Evolutionary conservation across 2,797 vertebrate genomes (phyloP).

Genomic region (Falco cherrug): DNA sequence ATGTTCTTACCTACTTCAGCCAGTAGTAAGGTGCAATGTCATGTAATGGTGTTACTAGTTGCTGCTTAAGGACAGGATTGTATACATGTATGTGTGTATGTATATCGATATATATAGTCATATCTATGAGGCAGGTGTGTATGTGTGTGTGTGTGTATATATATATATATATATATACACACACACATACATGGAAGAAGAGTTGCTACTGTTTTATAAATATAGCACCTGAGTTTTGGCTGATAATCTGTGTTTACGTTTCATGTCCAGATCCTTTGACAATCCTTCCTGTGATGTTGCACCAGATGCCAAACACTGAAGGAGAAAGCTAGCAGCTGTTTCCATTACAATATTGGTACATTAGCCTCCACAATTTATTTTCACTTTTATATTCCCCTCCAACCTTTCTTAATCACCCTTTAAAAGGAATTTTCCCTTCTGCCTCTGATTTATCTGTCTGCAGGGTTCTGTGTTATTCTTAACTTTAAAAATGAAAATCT

Average conservation of each 20-base stretch:
- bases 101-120: background rate
- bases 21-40: background rate
- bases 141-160: rapidly evolving
- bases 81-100: rapidly evolving
- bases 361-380: conserved; percentile 45
- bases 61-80: background rate
- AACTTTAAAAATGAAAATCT: background rate
- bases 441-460: background rate
- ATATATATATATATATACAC: rapidly evolving
- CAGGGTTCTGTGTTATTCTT: background rate
- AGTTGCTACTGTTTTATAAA: conserved; percentile 22
- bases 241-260: conserved; percentile 59
- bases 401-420: background rate
- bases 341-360: conserved; percentile 46
- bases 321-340: conserved; percentile 70
- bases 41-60: background rate
- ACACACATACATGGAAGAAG: background rate
- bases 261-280: conserved; percentile 59
- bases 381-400: background rate
- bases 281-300: conserved; percentile 46
- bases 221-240: conserved; percentile 30
- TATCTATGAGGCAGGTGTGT: background rate
- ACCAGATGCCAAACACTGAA: conserved; percentile 60
- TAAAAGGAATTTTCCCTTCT: background rate
- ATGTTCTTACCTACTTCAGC: background rate